A percentile compares a stretch with the other conserved stretches of the same genome.
phyloP scores from a whole-genome alignment of 2,113 vertebrate species.

The Ptyas mucosa region DNA sequence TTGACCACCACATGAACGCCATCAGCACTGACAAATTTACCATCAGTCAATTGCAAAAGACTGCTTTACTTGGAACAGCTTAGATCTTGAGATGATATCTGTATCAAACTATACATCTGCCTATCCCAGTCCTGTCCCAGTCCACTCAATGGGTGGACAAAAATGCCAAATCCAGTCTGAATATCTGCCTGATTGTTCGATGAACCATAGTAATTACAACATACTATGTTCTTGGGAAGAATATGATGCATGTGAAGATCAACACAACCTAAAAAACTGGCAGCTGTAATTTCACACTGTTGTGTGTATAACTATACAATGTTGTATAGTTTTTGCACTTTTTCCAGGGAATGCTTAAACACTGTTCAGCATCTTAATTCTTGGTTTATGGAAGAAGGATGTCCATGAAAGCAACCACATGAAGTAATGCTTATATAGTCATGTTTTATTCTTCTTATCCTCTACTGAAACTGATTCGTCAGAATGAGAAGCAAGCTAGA shows the following conservation, averaged over 20 bases:
- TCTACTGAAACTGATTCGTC: neutral
- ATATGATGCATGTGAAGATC: neutral
- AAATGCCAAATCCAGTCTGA: neutral
- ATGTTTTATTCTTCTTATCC: slow-evolving; percentile 50
- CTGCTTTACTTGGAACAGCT: neutral
- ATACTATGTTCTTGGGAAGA: neutral
- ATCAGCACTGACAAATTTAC: neutral
- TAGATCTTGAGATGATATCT: neutral
- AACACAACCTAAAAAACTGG: neutral
- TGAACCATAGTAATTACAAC: neutral
- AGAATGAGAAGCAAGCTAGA: slow-evolving; percentile 22
- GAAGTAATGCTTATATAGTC: slow-evolving; percentile 40
- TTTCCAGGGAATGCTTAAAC: neutral
- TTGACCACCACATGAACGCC: neutral
- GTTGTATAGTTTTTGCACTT: neutral
- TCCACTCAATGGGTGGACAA: neutral
- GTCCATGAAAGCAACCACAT: neutral
- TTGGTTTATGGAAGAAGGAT: neutral
- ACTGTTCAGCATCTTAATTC: neutral
- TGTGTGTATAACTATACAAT: neutral
- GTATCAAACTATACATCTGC: neutral
- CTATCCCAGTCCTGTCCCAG: neutral
- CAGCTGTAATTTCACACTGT: neutral
- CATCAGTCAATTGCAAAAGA: neutral
- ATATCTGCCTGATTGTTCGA: neutral